phyloP scores from a whole-genome alignment of 1,140 invertebrate genomes.

The Leptonema lineaticorne region DNA sequence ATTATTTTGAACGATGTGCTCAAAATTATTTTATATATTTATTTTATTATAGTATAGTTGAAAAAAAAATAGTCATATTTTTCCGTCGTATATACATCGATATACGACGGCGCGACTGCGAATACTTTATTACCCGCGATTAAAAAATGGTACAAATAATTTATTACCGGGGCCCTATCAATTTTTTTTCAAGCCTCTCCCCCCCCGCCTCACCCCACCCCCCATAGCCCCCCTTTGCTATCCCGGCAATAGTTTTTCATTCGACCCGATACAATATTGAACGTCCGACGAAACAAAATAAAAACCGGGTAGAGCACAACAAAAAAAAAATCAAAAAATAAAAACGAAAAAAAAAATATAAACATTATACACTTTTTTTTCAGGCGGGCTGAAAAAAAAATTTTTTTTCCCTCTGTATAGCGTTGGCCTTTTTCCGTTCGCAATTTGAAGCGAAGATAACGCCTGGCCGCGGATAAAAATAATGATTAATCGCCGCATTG shows the following conservation, averaged over 20 bases:
- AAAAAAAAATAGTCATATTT: background rate
- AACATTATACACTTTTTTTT: background rate
- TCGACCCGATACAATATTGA: slow-evolving; percentile 34
- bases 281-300: background rate
- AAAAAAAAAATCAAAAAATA: background rate
- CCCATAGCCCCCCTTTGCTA: no score
- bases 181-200: slow-evolving; percentile 28
- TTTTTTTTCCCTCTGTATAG: slow-evolving; percentile 7
- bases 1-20: no score
- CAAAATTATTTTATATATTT: background rate
- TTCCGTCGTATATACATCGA: background rate
- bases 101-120: slow-evolving; percentile 1
- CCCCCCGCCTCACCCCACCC: no score
- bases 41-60: background rate
- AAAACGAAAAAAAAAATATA: no score
- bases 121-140: slow-evolving; percentile 38
- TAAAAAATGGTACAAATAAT: slow-evolving; percentile 40
- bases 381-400: background rate
- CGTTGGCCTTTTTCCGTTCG: slow-evolving; percentile 27
- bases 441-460: slow-evolving; percentile 34
- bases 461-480: slow-evolving; percentile 29
- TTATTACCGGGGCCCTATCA: slow-evolving; percentile 36
- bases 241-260: slow-evolving; percentile 39
- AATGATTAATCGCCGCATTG: slow-evolving; percentile 37
- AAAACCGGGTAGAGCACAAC: background rate